These are phyloP conservation scores for Nymphalis polychloros DNA, from an alignment of 2,888 invertebrate genomes.

Conservation along the genomic window DNA sequence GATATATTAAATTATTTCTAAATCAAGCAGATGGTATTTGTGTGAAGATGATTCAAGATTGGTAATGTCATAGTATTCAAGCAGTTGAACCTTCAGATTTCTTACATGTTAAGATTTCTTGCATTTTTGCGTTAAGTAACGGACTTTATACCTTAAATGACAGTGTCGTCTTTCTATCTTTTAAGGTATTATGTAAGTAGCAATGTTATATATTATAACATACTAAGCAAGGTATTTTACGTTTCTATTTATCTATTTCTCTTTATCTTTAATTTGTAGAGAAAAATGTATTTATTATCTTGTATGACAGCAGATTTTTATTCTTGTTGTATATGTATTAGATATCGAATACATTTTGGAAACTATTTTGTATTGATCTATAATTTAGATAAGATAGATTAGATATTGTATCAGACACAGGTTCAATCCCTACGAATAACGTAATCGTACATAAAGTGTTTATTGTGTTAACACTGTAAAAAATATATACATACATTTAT, in stretches of 20 bases:
- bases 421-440: too few relatives aligned
- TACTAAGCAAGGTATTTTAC: neutral
- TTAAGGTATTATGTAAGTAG: conserved; percentile 8
- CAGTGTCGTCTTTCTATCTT: neutral
- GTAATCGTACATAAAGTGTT: too few relatives aligned
- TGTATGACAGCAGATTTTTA: neutral
- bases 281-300: neutral
- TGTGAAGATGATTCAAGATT: conserved; percentile 22
- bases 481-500: too few relatives aligned
- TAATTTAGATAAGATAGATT: too few relatives aligned
- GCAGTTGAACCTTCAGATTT: conserved; percentile 12
- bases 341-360: too few relatives aligned
- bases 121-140: conserved; percentile 1
- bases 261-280: too few relatives aligned
- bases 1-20: conserved; percentile 1
- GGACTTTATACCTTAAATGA: conserved; percentile 8
- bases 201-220: conserved; percentile 5
- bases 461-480: too few relatives aligned
- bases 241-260: too few relatives aligned
- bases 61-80: conserved; percentile 17
- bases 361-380: too few relatives aligned
- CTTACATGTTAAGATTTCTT: neutral
- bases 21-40: conserved; percentile 11
- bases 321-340: neutral
- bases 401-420: too few relatives aligned